phyloP scores from a whole-genome alignment of 2,113 vertebrate species.

The Merops nubicus region DNA sequence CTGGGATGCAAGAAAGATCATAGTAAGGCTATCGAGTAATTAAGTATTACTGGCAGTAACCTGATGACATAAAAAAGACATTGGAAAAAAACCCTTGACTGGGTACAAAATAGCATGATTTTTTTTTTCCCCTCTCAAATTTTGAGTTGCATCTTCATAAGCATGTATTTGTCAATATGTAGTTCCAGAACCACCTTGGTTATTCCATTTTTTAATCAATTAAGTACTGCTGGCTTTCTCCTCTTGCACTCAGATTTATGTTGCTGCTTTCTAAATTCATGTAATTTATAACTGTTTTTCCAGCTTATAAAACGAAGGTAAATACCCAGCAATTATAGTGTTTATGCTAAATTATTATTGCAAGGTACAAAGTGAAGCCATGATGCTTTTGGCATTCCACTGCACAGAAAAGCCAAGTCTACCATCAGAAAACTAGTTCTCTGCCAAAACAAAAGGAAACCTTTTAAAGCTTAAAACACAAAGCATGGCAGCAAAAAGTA shows the following conservation, averaged over 20 bases:
- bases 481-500: not conserved
- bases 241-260: not conserved
- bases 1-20: not conserved
- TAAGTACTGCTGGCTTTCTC: not conserved
- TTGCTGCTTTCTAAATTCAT: conserved; percentile 2
- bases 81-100: not conserved
- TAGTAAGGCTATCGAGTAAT: not conserved
- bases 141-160: not conserved
- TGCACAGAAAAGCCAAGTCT: not conserved
- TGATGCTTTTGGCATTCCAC: not conserved
- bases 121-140: not conserved
- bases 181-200: not conserved
- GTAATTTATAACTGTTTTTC: not conserved
- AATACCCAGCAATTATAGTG: conserved; percentile 12
- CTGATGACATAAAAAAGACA: not conserved
- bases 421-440: not conserved
- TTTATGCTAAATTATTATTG: conserved; percentile 38
- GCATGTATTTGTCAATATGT: not conserved
- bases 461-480: not conserved
- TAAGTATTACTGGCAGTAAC: not conserved
- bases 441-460: not conserved
- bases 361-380: not conserved
- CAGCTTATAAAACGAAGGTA: conserved; percentile 31
- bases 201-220: not conserved
- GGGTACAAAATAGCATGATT: not conserved